Percentiles rank a stretch among this genome's conserved stretches.
These are phyloP conservation scores for Forpus xanthops DNA, from an alignment of 2,797 vertebrate species.

Conservation along the genomic window DNA sequence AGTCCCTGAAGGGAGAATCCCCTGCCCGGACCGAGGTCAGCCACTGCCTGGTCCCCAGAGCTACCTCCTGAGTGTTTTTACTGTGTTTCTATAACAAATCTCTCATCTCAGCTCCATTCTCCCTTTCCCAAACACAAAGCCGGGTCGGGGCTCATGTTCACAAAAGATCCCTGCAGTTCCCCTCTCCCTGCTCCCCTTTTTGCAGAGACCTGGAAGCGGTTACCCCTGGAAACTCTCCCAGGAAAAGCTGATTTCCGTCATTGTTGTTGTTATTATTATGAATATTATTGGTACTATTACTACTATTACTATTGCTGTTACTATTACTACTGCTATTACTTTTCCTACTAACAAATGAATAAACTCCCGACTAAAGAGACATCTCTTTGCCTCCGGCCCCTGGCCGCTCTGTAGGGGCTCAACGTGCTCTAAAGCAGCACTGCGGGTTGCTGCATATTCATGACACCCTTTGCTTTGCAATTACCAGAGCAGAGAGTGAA, in stretches of 20 bases:
- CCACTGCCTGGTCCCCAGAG: not conserved
- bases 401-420: not conserved
- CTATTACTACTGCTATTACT: not conserved
- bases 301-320: not conserved
- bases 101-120: fast-evolving
- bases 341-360: not conserved
- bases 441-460: not conserved
- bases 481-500: not conserved
- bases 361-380: not conserved
- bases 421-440: not conserved
- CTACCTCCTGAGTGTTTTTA: not conserved
- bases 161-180: not conserved
- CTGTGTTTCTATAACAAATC: not conserved
- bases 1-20: not conserved
- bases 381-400: not conserved
- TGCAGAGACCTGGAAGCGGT: not conserved
- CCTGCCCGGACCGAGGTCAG: no score
- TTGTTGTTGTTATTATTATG: not conserved
- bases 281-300: not conserved
- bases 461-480: not conserved
- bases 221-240: not conserved
- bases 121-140: fast-evolving
- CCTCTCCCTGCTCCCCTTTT: not conserved
- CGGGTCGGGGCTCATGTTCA: not conserved
- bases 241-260: not conserved